These are phyloP conservation scores for Hyppa rectilinea DNA, from an alignment of 2,888 invertebrate genomes.

Conservation along the genomic window DNA sequence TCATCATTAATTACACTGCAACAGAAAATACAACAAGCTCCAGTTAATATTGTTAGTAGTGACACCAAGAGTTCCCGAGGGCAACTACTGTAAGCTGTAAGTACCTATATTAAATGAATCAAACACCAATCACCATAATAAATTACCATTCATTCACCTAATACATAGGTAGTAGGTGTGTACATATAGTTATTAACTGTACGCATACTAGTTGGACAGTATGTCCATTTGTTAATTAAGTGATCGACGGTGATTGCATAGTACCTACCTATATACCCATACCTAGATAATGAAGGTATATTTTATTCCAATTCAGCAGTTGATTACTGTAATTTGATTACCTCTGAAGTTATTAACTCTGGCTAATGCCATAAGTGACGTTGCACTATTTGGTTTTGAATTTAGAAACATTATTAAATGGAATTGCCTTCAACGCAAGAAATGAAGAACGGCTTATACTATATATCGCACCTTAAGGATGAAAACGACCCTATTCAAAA, in stretches of 20 bases:
- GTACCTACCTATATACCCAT: neutral
- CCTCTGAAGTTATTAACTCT: neutral
- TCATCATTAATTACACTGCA: neutral
- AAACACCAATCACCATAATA: neutral
- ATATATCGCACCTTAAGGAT: no score
- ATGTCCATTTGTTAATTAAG: conserved; percentile 52
- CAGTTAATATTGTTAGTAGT: neutral
- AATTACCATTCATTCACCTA: neutral
- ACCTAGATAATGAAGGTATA: neutral
- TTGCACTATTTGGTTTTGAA: neutral
- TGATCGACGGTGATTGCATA: conserved; percentile 30
- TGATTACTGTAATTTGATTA: neutral
- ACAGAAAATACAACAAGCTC: neutral
- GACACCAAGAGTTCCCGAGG: neutral
- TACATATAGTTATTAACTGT: neutral
- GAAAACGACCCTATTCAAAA: no score
- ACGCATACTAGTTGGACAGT: conserved; percentile 1
- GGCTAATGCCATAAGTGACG: neutral
- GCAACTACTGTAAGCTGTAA: neutral
- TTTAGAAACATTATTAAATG: no score
- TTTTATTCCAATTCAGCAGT: neutral
- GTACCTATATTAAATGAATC: neutral
- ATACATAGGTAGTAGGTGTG: neutral
- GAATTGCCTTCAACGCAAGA: neutral
- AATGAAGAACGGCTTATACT: neutral